Base-by-base conservation (phyloP, 2,888 invertebrate genomes). In the Lissonota sp. region DNA sequence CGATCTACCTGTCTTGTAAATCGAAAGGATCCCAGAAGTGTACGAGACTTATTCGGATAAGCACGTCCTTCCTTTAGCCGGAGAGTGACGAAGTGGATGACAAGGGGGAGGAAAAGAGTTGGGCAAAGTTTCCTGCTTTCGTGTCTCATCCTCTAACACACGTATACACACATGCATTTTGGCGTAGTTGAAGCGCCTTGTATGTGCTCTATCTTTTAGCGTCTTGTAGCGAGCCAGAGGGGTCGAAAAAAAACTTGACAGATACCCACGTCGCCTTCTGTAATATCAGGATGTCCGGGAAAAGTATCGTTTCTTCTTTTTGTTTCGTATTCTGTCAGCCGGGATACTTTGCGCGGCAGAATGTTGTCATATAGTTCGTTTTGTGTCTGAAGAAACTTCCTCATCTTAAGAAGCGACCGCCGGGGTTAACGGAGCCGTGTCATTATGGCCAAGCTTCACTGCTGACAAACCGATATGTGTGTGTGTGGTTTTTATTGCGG, bases 261-360 rank as follows among this genome's bases (percentile, higher is more conserved):
- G 71, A 71, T 75, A 58, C 44, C 55, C 63, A 67, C 12, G 70
- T 70, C 60, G 46, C n/a, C 53, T 63, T 60, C 51, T 16, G 66
- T 71, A 66, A 80, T 70, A 58, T 66, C 66, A 51, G 58, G 51
- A 71, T 51, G 75, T 80, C 71, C 71, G 63, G 42, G 71, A 69
- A 42, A 67, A 44, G 60, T 72, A 60, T 67, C 66, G 58, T 14
- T 55, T 71, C 58, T 66, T 60, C 40, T 51, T 51, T 74, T 67
- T 12, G 26, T 26, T 26, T 26, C 26, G 26, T 26, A 26, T 26
- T 26, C 26, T 26, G 6, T 42, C 46, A 8, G 40, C 5, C 10
- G 14, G 46, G 66, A 57, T 58, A 46, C 66, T 64, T 66, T 40
- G 53, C 64, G 44, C 26, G 37, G 42, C 14, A 37, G 46, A 26